A percentile compares a stretch with the other conserved stretches of the same genome.
phyloP scores from a whole-genome alignment of 2,888 invertebrate species.

The Calameuta filiformis region DNA sequence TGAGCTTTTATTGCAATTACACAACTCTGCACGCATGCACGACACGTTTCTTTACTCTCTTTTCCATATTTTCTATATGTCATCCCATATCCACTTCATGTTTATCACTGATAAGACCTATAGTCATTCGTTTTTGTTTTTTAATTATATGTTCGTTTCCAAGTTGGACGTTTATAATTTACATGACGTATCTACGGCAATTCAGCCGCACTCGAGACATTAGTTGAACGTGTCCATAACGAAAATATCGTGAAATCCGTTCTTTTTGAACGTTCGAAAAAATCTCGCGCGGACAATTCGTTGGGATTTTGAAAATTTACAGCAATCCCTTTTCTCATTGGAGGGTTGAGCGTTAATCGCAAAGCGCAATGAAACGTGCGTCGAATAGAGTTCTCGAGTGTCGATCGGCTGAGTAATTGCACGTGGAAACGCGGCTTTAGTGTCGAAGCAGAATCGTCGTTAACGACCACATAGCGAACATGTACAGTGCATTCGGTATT shows the following conservation, averaged over 20 bases:
- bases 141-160: not conserved
- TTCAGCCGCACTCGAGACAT: no score
- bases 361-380: not conserved
- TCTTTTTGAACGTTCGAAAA: no score
- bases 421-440: slow-evolving; percentile 13
- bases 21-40: slow-evolving; percentile 31
- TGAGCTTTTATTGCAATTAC: not conserved
- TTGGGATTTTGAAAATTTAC: no score
- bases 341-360: no score
- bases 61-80: slow-evolving; percentile 10
- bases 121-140: not conserved
- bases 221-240: no score
- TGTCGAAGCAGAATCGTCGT: slow-evolving; percentile 3
- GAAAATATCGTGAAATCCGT: no score
- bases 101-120: not conserved
- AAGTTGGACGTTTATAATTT: not conserved
- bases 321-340: no score
- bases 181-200: no score
- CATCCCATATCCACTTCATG: not conserved
- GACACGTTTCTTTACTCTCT: slow-evolving; percentile 21
- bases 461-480: slow-evolving; percentile 15
- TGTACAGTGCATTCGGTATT: not conserved
- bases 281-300: no score
- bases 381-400: not conserved
- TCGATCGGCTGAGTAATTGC: not conserved